A percentile compares a stretch with the other conserved stretches of the same genome.
These are phyloP conservation scores for Stictocephala bisonia DNA, from an alignment of 2,888 invertebrate genomes.

Conservation along the genomic window DNA sequence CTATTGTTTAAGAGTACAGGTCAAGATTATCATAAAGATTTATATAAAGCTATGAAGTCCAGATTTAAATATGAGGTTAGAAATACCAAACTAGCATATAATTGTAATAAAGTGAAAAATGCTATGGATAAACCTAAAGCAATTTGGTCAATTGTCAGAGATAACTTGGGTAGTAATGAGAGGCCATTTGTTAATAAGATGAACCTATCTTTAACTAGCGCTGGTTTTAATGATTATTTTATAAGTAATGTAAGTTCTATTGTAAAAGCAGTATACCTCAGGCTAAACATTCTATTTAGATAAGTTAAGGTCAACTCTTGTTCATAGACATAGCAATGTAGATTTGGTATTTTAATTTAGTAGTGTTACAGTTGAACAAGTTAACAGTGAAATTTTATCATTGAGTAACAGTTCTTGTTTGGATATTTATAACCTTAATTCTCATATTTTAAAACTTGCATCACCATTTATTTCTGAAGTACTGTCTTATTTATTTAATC, in stretches of 20 bases:
- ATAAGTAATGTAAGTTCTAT: neutral
- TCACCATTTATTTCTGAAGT: too few species aligned
- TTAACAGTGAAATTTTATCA: neutral
- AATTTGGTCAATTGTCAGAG: neutral
- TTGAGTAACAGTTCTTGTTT: neutral
- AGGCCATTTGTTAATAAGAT: neutral
- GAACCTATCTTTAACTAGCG: neutral
- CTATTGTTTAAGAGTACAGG: neutral
- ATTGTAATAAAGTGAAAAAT: neutral
- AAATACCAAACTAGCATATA: neutral
- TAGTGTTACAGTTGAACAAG: neutral
- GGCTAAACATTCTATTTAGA: neutral
- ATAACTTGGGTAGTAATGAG: neutral
- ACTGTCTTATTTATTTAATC: too few species aligned
- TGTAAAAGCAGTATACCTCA: neutral
- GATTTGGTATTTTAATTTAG: neutral
- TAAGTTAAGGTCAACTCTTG: neutral
- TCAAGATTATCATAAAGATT: neutral
- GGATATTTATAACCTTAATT: too few species aligned
- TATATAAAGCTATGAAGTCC: neutral
- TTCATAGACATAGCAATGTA: neutral
- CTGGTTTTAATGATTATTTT: conserved; percentile 6
- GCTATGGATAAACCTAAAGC: conserved; percentile 3
- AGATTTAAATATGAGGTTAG: conserved; percentile 6
- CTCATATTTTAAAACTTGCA: too few species aligned